phyloP scores from a whole-genome alignment of 1,140 invertebrate genomes.

The Battus philenor region DNA sequence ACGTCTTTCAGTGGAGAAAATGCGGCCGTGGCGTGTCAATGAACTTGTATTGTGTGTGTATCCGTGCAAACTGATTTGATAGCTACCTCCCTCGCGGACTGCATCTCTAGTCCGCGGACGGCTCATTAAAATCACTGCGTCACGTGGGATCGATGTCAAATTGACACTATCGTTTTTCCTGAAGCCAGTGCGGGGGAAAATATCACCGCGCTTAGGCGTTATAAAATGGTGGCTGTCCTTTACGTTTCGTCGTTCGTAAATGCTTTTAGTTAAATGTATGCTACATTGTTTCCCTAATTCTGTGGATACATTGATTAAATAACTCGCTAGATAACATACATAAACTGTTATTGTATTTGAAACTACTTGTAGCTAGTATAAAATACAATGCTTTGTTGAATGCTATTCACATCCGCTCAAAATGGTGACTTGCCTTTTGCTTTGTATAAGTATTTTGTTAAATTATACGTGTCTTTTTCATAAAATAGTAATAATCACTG shows the following conservation, averaged over 20 bases:
- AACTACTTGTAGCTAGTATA: slow-evolving; percentile 32
- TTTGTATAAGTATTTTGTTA: slow-evolving; percentile 25
- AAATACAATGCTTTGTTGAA: slow-evolving; percentile 69
- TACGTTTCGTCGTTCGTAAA: slow-evolving; percentile 62
- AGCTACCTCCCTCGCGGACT: slow-evolving; percentile 77
- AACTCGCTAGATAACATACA: slow-evolving; percentile 31
- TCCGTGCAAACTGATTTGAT: slow-evolving; percentile 77
- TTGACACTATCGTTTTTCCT: slow-evolving; percentile 76
- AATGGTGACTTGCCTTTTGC: slow-evolving; percentile 78
- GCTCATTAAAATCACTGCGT: slow-evolving; percentile 80
- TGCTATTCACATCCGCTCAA: slow-evolving; percentile 76
- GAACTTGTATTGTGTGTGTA: slow-evolving; percentile 77
- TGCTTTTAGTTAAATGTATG: slow-evolving; percentile 43
- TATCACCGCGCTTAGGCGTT: slow-evolving; percentile 70
- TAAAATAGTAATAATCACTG: not conserved
- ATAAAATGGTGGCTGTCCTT: slow-evolving; percentile 75
- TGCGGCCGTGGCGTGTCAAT: slow-evolving; percentile 76
- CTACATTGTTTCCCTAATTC: slow-evolving; percentile 26
- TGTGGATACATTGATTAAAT: slow-evolving; percentile 34
- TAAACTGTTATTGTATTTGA: slow-evolving; percentile 40
- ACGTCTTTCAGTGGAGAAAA: slow-evolving; percentile 73
- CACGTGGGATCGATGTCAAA: slow-evolving; percentile 80
- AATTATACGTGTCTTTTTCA: slow-evolving; percentile 12
- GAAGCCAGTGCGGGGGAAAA: slow-evolving; percentile 71
- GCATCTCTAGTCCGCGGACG: slow-evolving; percentile 77